These are phyloP conservation scores for Herpetotheres cachinnans DNA, from an alignment of 2,113 vertebrate genomes.

Conservation along the genomic window DNA sequence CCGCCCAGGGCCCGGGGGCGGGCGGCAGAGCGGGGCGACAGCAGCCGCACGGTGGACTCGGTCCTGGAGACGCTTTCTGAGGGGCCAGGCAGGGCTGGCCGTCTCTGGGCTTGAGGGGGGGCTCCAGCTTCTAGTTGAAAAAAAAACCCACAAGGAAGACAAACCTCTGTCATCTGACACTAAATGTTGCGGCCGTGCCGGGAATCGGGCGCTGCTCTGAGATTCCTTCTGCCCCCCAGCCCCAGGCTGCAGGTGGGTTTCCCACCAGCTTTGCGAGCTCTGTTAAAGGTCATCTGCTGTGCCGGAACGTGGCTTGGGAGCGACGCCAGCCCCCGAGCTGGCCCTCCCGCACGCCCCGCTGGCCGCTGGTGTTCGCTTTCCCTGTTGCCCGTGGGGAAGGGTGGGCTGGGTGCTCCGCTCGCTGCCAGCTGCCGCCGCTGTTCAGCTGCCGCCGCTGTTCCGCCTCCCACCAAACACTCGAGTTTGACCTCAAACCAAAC, in stretches of 20 bases:
- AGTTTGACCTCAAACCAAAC: neutral
- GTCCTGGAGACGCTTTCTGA: accelerated
- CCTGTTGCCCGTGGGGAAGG: neutral
- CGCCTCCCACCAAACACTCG: neutral
- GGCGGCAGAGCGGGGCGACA: neutral
- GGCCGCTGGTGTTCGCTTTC: neutral
- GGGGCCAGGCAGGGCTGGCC: neutral
- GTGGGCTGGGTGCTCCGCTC: neutral
- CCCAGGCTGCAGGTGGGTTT: neutral
- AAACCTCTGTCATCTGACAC: neutral
- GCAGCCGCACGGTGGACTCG: neutral
- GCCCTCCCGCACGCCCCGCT: neutral
- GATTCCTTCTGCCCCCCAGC: neutral
- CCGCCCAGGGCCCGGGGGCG: too few species aligned
- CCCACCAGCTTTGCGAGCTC: neutral
- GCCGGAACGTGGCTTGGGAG: neutral
- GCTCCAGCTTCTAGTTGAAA: neutral
- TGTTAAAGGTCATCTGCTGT: neutral
- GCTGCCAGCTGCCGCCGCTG: neutral
- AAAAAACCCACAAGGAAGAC: neutral
- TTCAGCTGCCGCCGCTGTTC: neutral
- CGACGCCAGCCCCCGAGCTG: accelerated
- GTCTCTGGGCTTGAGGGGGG: neutral
- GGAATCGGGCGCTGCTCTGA: neutral
- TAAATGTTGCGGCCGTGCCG: neutral